Base-by-base conservation (phyloP, 2,797 vertebrate genomes). In the Sarcoramphus papa region DNA sequence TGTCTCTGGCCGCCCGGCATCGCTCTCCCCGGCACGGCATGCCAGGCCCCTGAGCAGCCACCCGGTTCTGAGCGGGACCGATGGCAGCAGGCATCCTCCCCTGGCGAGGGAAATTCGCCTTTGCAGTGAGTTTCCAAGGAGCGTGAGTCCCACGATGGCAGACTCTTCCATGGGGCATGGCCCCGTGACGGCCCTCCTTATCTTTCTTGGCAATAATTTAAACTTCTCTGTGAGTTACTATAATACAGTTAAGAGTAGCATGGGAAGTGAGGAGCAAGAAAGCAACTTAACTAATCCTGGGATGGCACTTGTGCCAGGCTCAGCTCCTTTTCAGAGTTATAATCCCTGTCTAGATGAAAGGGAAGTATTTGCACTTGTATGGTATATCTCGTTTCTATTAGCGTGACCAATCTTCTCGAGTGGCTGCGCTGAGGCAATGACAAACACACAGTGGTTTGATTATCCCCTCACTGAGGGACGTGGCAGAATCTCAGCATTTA, bases 131-230 rank as follows among this genome's bases (percentile, higher is more conserved):
- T 28, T 11, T 30, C 43, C 19, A 30, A 25, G 68, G 18, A 31
- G 22, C 6, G 0, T 3, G 2, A 60, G 47, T 59, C 25, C 27
- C 45, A 12, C 1, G 1, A 11, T 5, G 16, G 18, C 37, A 43
- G n/a, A 68, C 4, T 17, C 5, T 40, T 20, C 33, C 30, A 2
- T 1, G 27, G 37, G 62, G 18, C 5, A 1, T 4, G 30, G 80
- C 41, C 35, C 62, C n/a, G 31, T 10, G 18, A 14, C n/a, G 33
- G 12, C 12, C 23, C n/a, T 53, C 51, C 54, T 48, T 9, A 18
- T 9, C 67, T 31, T n/a, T 41, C 47, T 62, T 25, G 7, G 24
- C 43, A 43, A 62, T n/a, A 40, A 70, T 33, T 63, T 16, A 14
- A 51, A 50, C 54, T 48, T 12, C 60, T 41, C 67, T 3, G 1